Percentiles rank a stretch among this genome's conserved stretches.
Evolutionary conservation across 1,140 invertebrate genomes (phyloP).

Genomic region (Aphelinus atriplicis): DNA sequence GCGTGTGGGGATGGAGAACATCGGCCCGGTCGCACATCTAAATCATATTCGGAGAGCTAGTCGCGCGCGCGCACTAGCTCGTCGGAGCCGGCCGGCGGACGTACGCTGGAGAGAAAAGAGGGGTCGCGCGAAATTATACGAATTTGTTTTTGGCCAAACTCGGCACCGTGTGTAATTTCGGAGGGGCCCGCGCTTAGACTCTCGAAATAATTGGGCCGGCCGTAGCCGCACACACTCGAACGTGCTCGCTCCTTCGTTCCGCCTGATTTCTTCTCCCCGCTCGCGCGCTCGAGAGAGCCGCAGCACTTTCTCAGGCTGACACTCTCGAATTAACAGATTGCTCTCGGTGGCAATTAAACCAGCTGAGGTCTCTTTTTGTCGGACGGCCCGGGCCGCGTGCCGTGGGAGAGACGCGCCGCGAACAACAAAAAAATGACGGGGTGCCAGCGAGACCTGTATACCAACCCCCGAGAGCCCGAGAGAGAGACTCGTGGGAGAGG

Average conservation of each 20-base stretch:
- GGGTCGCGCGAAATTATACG: slow-evolving; percentile 34
- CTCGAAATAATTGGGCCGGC: slow-evolving; percentile 32
- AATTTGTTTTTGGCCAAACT: slow-evolving; percentile 41
- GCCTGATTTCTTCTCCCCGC: slow-evolving; percentile 41
- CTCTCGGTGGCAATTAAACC: slow-evolving; percentile 58
- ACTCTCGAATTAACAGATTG: slow-evolving; percentile 61
- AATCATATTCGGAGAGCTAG: background rate
- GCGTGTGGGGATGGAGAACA: no score
- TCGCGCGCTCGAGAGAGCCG: background rate
- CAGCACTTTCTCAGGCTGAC: slow-evolving; percentile 54
- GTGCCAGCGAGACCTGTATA: slow-evolving; percentile 22
- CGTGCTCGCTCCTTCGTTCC: slow-evolving; percentile 37
- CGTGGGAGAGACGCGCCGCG: no score
- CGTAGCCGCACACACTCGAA: background rate
- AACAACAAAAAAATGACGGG: slow-evolving; percentile 22
- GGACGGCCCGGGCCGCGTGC: no score
- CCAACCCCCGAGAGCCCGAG: slow-evolving; percentile 40
- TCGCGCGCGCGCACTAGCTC: background rate
- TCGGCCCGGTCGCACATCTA: no score
- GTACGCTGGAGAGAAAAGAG: background rate
- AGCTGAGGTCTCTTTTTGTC: slow-evolving; percentile 31
- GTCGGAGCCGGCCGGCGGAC: background rate
- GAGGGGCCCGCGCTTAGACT: slow-evolving; percentile 23
- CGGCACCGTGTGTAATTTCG: slow-evolving; percentile 40
- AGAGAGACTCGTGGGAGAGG: slow-evolving; percentile 35